Evolutionary conservation across 2,797 vertebrate genomes (phyloP), one percentile per base, ranked within the genome.

Genomic region (Rhabdophis nuchalis): DNA sequence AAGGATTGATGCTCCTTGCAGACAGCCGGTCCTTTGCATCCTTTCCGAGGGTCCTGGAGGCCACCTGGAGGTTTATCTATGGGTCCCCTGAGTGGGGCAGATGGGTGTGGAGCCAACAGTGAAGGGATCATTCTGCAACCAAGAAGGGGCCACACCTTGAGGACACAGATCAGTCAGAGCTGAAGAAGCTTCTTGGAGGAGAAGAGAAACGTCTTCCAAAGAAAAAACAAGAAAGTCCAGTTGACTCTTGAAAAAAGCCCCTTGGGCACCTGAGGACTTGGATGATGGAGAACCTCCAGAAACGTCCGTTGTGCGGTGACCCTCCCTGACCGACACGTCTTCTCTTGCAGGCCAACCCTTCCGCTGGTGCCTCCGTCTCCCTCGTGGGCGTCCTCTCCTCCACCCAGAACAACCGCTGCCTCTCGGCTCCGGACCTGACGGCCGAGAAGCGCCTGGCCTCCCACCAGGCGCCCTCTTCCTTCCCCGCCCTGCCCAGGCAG

Each of bases 351-450:
- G 97, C 97, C 20, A 94, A 95, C 77, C 86, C 95, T 0, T 0
- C 93, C 9, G 50, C 90, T 9, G 94, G 96, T 85, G 72, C 92
- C 0, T 94, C 96, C 0, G 91, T 96, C 0, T 96, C 96, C 4
- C 97, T 98, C 0, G 96, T 98, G 0, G 99, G 99, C 0, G 98
- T 99, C 85, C 97, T 99, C 41, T 97, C 98, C 0, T 98, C 98
- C 5, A 98, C 98, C 0, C 99, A 99, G 87, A 99, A 99, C 97
- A 98, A 98, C 82, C 98, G 98, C 52, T 99, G 98, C 18, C 97
- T 98, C 92, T 99, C 99, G 0, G 98, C 98, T 0, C 98, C 99
- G 0, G 97, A 98, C 89, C 96, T 98, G 20, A 97, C 97, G 0
- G 96, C 98, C 0, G 98, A 99, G 93, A 98, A 98, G 23, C 97